Base-by-base conservation (phyloP, 2,113 vertebrate genomes). In the Cyprinodon variegatus region DNA sequence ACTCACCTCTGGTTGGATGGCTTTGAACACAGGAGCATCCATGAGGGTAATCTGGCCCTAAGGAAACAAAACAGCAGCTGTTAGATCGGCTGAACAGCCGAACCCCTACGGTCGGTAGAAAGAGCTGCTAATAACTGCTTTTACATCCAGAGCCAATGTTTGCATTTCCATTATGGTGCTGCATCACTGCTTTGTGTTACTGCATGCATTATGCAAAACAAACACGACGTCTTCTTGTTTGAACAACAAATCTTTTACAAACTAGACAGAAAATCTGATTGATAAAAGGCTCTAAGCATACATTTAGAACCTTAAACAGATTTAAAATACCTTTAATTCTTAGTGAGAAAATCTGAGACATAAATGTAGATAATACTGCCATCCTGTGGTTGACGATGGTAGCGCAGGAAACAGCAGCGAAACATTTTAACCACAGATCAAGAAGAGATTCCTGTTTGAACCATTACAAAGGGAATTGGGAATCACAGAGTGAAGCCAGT, bases 1-100 rank as follows among this genome's bases (percentile, higher is more conserved):
- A 37, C 89, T 96, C 88, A 99, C 98, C 94, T 99, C 98, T 68
- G 98, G 98, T 81, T 99, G 97, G 92, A 99, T 99, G 89, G 96
- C 97, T 95, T 97, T 96, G 94, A 99, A 99, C 86, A 99, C 98
- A 71, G 97, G 98, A 83, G 96, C 94, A 87, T 99, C 98, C 97
- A 99, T 99, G 87, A 99, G 94, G 0, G 97, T 99, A 93, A 99
- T 99, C 91, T 99, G 98, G 90, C 98, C 96, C 98, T 99, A 63
- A 93, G 91, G 66, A 88, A 20, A 88, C 67, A 82, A 77, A 78
- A 67, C 38, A 82, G 68, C 70, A 73, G 5, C 4, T 22, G 57
- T 86, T 79, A 68, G 43, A 70, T 4, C 20, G 5, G 6, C 50
- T n/a, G 6, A 53, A 57, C 20, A n/a, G 5, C 17, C 20, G 8